Evolutionary conservation across 2,888 invertebrate species (phyloP).

Genomic region (Apantesis nais): DNA sequence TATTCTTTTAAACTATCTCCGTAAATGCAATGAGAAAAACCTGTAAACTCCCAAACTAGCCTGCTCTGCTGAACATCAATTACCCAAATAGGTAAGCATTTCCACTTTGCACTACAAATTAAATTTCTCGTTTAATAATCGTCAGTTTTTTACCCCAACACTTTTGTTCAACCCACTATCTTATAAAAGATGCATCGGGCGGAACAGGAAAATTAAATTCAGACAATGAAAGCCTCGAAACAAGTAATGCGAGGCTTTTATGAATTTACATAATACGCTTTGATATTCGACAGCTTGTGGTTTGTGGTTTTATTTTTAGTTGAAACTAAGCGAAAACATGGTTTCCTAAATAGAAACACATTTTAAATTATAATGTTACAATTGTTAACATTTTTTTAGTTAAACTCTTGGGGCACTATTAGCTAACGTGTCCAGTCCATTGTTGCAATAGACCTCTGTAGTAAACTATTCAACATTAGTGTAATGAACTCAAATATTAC

Average conservation of each 20-base stretch:
- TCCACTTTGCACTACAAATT: conserved; percentile 50
- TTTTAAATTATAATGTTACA: neutral
- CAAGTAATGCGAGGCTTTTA: conserved; percentile 51
- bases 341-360: neutral
- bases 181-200: conserved; percentile 77
- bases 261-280: conserved; percentile 38
- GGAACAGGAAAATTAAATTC: conserved; percentile 83
- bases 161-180: conserved; percentile 71
- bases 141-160: conserved; percentile 51
- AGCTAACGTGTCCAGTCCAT: too few species aligned
- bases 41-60: neutral
- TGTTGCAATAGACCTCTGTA: too few species aligned
- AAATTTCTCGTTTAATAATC: conserved; percentile 56
- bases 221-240: conserved; percentile 70
- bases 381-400: too few species aligned
- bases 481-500: too few species aligned
- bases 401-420: too few species aligned
- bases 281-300: conserved; percentile 30
- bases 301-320: conserved; percentile 1
- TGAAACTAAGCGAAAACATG: conserved; percentile 1
- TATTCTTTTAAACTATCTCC: neutral
- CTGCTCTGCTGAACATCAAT: conserved; percentile 20
- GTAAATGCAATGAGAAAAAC: conserved; percentile 2
- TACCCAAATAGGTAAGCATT: conserved; percentile 31
- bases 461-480: too few species aligned